phyloP scores from a whole-genome alignment of 2,797 vertebrate species.

The Picus viridis region DNA sequence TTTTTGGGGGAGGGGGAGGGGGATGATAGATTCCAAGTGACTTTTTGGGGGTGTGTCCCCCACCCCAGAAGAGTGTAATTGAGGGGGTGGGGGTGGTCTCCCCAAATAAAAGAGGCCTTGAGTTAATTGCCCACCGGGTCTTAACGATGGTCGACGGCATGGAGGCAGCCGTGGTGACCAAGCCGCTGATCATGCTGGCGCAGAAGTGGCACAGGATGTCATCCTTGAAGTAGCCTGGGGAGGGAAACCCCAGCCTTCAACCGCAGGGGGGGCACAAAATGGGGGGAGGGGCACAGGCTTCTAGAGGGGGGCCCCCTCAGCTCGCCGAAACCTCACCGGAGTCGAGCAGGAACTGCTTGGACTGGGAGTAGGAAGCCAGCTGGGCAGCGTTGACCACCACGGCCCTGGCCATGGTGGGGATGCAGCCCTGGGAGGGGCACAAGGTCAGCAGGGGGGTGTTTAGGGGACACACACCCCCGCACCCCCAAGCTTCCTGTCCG shows the following conservation, averaged over 20 bases:
- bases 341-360: background rate
- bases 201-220: conserved; percentile 27
- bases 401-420: background rate
- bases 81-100: no score
- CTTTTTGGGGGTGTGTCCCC: background rate
- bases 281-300: no score
- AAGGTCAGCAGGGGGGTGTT: no score
- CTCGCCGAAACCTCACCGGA: background rate
- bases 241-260: no score
- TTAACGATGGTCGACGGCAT: conserved; percentile 3
- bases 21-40: no score
- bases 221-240: background rate
- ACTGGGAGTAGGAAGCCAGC: background rate
- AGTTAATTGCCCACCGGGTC: background rate
- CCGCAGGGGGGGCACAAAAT: no score
- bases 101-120: no score
- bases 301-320: no score
- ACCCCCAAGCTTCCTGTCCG: no score
- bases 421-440: no score
- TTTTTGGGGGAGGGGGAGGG: background rate
- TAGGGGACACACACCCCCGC: no score
- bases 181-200: background rate
- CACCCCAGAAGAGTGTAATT: no score
- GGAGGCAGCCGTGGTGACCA: background rate
- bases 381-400: background rate